Conservation (phyloP, 2,797 vertebrate genomes). For the Leptatherina wallacei region DNA sequence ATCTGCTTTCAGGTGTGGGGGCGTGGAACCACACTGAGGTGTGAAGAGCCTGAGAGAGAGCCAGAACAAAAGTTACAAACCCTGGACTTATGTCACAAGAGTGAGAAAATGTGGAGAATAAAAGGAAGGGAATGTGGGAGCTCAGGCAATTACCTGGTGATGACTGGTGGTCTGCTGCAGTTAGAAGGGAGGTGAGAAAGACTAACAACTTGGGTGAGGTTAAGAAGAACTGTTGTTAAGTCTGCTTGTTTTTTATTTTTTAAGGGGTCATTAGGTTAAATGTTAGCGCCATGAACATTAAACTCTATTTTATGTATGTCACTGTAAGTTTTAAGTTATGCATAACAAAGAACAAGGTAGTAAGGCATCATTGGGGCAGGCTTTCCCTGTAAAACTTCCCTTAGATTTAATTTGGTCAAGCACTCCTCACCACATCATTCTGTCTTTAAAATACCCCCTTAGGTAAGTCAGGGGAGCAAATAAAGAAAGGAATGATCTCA, state of each 20-base stretch:
- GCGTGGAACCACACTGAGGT: slow-evolving; percentile 58
- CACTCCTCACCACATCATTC: slow-evolving; percentile 26
- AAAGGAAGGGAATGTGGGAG: slow-evolving; percentile 56
- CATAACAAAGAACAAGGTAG: background rate
- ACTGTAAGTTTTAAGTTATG: background rate
- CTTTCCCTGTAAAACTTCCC: background rate
- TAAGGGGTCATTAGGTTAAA: slow-evolving; percentile 30
- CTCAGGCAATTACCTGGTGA: slow-evolving; percentile 50
- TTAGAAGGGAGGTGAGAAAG: slow-evolving; percentile 48
- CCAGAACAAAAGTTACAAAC: slow-evolving; percentile 60
- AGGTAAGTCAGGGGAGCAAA: slow-evolving; percentile 32
- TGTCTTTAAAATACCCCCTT: slow-evolving; percentile 10
- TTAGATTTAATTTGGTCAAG: slow-evolving; percentile 14
- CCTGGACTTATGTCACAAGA: slow-evolving; percentile 36
- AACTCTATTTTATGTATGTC: slow-evolving; percentile 25
- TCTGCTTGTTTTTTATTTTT: slow-evolving; percentile 32
- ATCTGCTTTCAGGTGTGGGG: slow-evolving; percentile 56
- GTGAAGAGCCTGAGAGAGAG: slow-evolving; percentile 66
- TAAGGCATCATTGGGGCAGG: background rate
- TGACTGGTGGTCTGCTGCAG: slow-evolving; percentile 57
- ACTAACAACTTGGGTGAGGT: slow-evolving; percentile 31
- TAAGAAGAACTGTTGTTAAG: slow-evolving; percentile 36
- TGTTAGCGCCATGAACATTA: slow-evolving; percentile 10
- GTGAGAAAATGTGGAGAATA: slow-evolving; percentile 65
- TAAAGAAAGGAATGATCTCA: slow-evolving; percentile 59